Conservation (phyloP, 2,113 vertebrate genomes). For the Mus spicilegus region DNA sequence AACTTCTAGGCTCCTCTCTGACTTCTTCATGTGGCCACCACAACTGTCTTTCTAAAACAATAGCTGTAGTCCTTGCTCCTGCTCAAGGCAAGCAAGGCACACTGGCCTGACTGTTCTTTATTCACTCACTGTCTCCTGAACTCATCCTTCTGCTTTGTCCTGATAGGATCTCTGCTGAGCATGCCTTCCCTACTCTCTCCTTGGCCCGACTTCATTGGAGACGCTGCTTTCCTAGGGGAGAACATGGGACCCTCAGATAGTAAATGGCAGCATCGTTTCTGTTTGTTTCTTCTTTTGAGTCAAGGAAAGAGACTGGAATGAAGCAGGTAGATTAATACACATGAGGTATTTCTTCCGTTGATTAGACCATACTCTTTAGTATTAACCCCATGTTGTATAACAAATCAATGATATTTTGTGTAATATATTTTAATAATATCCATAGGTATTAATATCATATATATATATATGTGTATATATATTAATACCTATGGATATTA, state of each 20-base stretch:
- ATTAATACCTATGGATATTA: too few relatives aligned
- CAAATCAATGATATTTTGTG: neutral
- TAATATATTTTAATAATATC: constrained; percentile 6
- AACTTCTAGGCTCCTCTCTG: neutral
- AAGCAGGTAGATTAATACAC: neutral
- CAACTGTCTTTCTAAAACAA: neutral
- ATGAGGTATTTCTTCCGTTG: neutral
- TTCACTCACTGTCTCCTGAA: neutral
- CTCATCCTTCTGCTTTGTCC: neutral
- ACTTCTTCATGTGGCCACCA: neutral
- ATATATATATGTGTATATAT: too few relatives aligned
- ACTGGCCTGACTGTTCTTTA: neutral
- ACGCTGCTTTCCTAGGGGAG: neutral
- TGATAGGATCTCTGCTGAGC: neutral
- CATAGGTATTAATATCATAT: neutral
- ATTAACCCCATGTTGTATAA: neutral
- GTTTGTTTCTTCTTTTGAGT: neutral
- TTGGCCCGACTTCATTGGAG: neutral
- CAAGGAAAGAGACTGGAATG: neutral
- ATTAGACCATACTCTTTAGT: neutral
- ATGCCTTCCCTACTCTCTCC: neutral
- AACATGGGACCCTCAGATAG: neutral
- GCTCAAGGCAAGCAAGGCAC: neutral
- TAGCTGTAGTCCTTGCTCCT: neutral
- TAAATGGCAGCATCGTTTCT: neutral